phyloP scores from a whole-genome alignment of 2,888 invertebrate species.

The Ophion costatus region DNA sequence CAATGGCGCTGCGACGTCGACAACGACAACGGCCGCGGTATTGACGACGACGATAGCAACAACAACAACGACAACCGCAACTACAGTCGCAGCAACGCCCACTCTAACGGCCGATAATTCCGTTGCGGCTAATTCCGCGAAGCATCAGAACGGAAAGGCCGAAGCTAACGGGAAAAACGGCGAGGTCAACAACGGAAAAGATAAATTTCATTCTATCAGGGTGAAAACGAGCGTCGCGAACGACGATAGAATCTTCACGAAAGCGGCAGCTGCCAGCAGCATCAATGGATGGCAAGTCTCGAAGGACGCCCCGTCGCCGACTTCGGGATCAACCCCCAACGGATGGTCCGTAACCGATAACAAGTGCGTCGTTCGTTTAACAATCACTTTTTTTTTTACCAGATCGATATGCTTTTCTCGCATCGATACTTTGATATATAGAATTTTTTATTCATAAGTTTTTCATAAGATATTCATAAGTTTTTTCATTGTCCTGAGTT shows the following conservation, averaged over 20 bases:
- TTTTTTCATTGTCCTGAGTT: no score
- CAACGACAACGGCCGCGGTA: background rate
- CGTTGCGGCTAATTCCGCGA: slow-evolving; percentile 34
- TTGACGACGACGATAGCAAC: background rate
- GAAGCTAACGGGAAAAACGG: slow-evolving; percentile 71
- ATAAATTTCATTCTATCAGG: slow-evolving; percentile 77
- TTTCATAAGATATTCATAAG: no score
- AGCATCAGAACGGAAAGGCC: slow-evolving; percentile 75
- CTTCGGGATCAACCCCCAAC: slow-evolving; percentile 76
- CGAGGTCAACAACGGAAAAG: slow-evolving; percentile 72
- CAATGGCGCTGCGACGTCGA: slow-evolving; percentile 32
- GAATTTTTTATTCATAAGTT: no score
- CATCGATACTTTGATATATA: background rate
- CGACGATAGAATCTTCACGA: slow-evolving; percentile 78
- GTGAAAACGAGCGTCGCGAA: slow-evolving; percentile 69
- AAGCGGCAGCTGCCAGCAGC: slow-evolving; percentile 75
- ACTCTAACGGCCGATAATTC: slow-evolving; percentile 49
- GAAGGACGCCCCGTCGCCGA: slow-evolving; percentile 76
- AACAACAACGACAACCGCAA: slow-evolving; percentile 21
- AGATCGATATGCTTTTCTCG: background rate
- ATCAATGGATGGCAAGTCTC: slow-evolving; percentile 80
- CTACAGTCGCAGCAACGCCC: background rate
- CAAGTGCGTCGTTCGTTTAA: slow-evolving; percentile 73
- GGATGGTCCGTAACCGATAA: slow-evolving; percentile 81
- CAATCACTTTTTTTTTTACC: background rate